These are phyloP conservation scores for Osmoderma eremita DNA, from an alignment of 2,888 invertebrate genomes.

Conservation along the genomic window DNA sequence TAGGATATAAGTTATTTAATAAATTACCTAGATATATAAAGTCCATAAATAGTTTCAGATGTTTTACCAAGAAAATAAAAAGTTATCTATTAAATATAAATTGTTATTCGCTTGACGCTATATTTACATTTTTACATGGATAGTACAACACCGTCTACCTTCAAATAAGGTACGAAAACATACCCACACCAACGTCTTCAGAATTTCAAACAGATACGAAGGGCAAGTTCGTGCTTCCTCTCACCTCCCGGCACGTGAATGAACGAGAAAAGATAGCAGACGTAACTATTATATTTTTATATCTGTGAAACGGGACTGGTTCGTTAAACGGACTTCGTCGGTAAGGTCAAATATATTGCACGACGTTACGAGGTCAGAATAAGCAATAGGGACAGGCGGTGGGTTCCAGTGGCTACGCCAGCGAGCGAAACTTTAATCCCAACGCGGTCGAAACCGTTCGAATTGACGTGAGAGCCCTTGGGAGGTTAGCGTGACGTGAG, in stretches of 20 bases:
- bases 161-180: too few relatives aligned
- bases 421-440: constrained; percentile 56
- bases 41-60: too few relatives aligned
- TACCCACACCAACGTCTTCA: background rate
- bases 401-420: constrained; percentile 52
- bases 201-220: background rate
- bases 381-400: constrained; percentile 55
- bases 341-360: constrained; percentile 49
- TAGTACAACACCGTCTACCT: too few relatives aligned
- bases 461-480: constrained; percentile 45
- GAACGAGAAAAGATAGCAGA: constrained; percentile 4
- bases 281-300: constrained; percentile 33
- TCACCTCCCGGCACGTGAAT: background rate
- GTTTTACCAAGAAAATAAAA: too few relatives aligned
- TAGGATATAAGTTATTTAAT: too few relatives aligned
- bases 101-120: too few relatives aligned
- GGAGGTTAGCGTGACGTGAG: constrained; percentile 13
- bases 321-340: constrained; percentile 34
- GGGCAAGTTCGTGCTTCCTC: background rate
- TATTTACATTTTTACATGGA: too few relatives aligned
- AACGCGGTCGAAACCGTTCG: constrained; percentile 49
- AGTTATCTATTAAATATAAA: too few relatives aligned
- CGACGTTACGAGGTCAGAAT: constrained; percentile 53
- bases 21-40: too few relatives aligned
- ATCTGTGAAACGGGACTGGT: background rate